These are phyloP conservation scores for Ametastegia equiseti DNA, from an alignment of 2,888 invertebrate genomes.

Conservation along the genomic window DNA sequence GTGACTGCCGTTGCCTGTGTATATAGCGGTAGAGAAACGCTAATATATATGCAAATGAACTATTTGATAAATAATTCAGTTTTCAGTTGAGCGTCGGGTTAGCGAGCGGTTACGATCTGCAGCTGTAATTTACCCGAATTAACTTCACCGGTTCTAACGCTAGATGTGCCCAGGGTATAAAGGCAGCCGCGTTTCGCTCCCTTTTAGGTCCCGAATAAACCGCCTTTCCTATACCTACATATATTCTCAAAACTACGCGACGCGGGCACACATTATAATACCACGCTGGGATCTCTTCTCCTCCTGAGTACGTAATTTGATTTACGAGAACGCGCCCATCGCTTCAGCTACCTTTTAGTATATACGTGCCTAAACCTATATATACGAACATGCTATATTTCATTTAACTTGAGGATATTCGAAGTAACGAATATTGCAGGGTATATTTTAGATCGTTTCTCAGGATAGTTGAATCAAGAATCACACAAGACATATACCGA, in stretches of 20 bases:
- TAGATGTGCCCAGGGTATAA: no score
- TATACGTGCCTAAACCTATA: no score
- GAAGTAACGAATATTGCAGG: no score
- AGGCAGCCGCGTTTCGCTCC: constrained; percentile 13
- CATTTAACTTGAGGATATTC: no score
- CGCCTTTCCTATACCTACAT: constrained; percentile 4
- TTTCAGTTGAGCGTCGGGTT: constrained; percentile 58
- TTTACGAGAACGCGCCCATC: no score
- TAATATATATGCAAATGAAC: constrained; percentile 64
- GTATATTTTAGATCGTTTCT: no score
- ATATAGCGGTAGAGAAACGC: constrained; percentile 52
- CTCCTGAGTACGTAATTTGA: constrained; percentile 29
- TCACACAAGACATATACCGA: no score
- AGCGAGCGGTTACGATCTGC: constrained; percentile 55
- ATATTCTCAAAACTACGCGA: constrained; percentile 22
- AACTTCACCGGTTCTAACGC: constrained; percentile 50
- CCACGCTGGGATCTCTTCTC: no score
- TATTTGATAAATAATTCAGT: constrained; percentile 65
- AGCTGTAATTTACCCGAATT: constrained; percentile 60
- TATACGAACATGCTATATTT: no score
- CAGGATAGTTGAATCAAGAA: no score
- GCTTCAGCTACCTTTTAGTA: no score
- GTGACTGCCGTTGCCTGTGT: no score
- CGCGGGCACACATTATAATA: constrained; percentile 27
- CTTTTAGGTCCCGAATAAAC: constrained; percentile 17